A percentile compares a stretch with the other conserved stretches of the same genome.
Conservation (phyloP, 2,113 vertebrate genomes). For the Rhea americana region DNA sequence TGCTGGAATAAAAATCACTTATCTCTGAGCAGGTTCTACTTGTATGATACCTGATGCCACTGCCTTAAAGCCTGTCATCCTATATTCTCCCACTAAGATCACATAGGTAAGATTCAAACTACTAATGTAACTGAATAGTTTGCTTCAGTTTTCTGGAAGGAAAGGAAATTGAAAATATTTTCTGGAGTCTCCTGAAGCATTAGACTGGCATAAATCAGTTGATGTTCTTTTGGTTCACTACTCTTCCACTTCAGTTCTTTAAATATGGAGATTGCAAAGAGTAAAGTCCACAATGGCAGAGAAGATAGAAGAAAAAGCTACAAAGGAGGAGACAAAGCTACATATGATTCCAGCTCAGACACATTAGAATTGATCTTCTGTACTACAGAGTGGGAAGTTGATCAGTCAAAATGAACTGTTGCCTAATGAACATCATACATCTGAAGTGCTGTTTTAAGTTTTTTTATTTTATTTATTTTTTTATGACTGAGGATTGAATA, state of each 20-base stretch:
- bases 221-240: neutral
- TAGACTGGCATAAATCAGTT: neutral
- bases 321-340: neutral
- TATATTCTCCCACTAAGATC: neutral
- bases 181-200: neutral
- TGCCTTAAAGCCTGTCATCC: neutral
- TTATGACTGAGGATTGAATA: neutral
- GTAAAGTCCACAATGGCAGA: neutral
- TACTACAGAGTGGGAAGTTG: neutral
- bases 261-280: neutral
- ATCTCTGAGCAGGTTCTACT: slow-evolving; percentile 4
- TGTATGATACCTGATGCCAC: neutral
- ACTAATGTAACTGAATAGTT: neutral
- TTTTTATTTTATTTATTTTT: neutral
- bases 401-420: neutral
- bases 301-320: neutral
- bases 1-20: neutral
- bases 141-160: neutral
- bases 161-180: neutral
- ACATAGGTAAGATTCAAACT: neutral
- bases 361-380: neutral
- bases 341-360: neutral
- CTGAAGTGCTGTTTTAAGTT: neutral
- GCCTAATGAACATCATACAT: neutral
- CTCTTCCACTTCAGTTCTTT: neutral